Conservation (phyloP, 2,797 vertebrate genomes). For the Bovichtus diacanthus region DNA sequence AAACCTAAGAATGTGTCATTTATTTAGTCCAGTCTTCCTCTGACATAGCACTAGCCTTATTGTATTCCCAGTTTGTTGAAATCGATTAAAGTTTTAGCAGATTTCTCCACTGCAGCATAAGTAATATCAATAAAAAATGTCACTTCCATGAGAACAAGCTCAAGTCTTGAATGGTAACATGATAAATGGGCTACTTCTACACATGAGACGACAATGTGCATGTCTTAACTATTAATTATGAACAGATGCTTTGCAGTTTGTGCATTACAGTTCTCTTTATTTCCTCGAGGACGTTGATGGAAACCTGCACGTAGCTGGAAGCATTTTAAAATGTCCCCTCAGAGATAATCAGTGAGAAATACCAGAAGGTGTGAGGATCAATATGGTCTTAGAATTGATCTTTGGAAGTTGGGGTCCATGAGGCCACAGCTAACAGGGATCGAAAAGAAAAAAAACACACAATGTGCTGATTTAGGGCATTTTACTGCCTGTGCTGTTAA, state of each 20-base stretch:
- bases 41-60: background rate
- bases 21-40: background rate
- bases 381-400: slow-evolving; percentile 23
- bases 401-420: background rate
- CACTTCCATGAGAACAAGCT: slow-evolving; percentile 1
- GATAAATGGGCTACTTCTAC: slow-evolving; percentile 21
- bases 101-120: slow-evolving; percentile 10
- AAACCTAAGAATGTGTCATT: background rate
- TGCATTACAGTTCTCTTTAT: background rate
- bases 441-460: slow-evolving; percentile 30
- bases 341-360: background rate
- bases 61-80: slow-evolving; percentile 1
- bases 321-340: slow-evolving; percentile 16
- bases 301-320: background rate
- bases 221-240: slow-evolving; percentile 26
- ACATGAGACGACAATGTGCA: slow-evolving; percentile 4
- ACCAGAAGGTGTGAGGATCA: slow-evolving; percentile 7
- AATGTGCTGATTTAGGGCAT: slow-evolving; percentile 43
- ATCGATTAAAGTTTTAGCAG: slow-evolving; percentile 24
- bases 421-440: slow-evolving; percentile 24
- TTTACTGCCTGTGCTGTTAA: slow-evolving; percentile 47
- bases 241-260: slow-evolving; percentile 1
- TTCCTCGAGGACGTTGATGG: background rate
- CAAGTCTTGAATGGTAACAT: slow-evolving; percentile 1
- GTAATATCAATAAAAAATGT: slow-evolving; percentile 7